Evolutionary conservation across 1,140 invertebrate genomes (phyloP).

Genomic region (Drosophila pseudoobscura): DNA sequence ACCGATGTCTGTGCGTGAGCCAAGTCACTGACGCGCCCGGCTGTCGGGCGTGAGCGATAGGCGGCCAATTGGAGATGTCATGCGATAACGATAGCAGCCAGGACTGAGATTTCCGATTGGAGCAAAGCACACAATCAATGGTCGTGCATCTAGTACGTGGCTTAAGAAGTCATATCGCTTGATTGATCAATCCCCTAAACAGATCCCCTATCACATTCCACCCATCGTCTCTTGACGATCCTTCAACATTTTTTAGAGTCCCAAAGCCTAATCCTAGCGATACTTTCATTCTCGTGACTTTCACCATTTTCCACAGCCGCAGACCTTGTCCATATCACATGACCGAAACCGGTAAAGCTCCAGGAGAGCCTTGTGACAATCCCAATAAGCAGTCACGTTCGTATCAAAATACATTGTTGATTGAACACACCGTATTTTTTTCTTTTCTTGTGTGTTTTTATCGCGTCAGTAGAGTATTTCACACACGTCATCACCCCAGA

Average conservation of each 20-base stretch:
- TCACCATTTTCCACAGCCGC: constrained; percentile 20
- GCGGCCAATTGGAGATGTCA: constrained; percentile 25
- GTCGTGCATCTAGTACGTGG: too few species aligned
- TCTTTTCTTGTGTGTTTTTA: constrained; percentile 21
- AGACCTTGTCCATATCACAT: constrained; percentile 51
- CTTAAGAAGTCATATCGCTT: not conserved
- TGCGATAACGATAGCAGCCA: constrained; percentile 32
- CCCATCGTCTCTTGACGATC: too few species aligned
- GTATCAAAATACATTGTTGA: constrained; percentile 54
- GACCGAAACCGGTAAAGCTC: constrained; percentile 35
- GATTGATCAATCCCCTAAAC: not conserved
- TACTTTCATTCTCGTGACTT: constrained; percentile 37
- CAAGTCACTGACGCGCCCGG: constrained; percentile 9
- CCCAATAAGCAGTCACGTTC: constrained; percentile 53
- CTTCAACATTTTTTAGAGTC: not conserved
- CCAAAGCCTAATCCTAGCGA: constrained; percentile 8
- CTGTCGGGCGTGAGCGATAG: constrained; percentile 2
- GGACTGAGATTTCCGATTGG: constrained; percentile 32
- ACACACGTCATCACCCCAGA: constrained; percentile 33
- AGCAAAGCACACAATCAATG: too few species aligned
- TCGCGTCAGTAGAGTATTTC: constrained; percentile 9
- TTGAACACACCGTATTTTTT: constrained; percentile 35
- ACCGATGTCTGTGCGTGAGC: constrained; percentile 48
- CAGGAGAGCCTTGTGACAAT: constrained; percentile 47
- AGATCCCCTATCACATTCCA: not conserved